Conservation (phyloP, 1,140 invertebrate species). For the Tetraneura akinire region DNA sequence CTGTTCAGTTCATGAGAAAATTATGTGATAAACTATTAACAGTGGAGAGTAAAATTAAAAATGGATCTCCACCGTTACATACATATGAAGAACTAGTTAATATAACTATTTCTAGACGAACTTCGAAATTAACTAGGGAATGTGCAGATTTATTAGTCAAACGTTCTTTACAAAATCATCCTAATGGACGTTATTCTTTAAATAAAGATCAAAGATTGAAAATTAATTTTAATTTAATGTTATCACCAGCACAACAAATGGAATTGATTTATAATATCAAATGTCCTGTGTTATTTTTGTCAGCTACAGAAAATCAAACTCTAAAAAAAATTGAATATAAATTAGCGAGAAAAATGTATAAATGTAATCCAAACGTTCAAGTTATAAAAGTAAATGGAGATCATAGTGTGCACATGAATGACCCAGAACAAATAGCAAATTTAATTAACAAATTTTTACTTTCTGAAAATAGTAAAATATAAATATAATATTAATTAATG, state of each 20-base stretch:
- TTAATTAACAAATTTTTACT: conserved; percentile 60
- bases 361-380: conserved; percentile 57
- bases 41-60: conserved; percentile 52
- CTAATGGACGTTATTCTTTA: conserved; percentile 57
- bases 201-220: conserved; percentile 59
- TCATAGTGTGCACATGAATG: conserved; percentile 68
- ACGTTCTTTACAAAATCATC: conserved; percentile 59
- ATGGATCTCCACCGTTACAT: conserved; percentile 58
- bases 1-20: conserved; percentile 55
- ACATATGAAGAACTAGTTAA: conserved; percentile 62
- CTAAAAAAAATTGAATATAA: conserved; percentile 31
- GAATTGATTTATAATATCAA: conserved; percentile 53
- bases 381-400: conserved; percentile 62
- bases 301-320: conserved; percentile 37
- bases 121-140: conserved; percentile 57
- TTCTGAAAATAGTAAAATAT: conserved; percentile 13
- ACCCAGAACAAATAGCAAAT: conserved; percentile 62
- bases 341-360: conserved; percentile 54
- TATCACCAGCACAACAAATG: conserved; percentile 53
- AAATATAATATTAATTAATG: not conserved
- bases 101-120: conserved; percentile 57
- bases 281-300: conserved; percentile 57
- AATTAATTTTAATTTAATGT: conserved; percentile 36
- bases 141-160: conserved; percentile 62
- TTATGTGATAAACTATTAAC: conserved; percentile 55